A percentile compares a stretch with the other conserved stretches of the same genome.
These are phyloP conservation scores for Copidosoma aretas DNA, from an alignment of 2,888 invertebrate genomes.

Conservation along the genomic window DNA sequence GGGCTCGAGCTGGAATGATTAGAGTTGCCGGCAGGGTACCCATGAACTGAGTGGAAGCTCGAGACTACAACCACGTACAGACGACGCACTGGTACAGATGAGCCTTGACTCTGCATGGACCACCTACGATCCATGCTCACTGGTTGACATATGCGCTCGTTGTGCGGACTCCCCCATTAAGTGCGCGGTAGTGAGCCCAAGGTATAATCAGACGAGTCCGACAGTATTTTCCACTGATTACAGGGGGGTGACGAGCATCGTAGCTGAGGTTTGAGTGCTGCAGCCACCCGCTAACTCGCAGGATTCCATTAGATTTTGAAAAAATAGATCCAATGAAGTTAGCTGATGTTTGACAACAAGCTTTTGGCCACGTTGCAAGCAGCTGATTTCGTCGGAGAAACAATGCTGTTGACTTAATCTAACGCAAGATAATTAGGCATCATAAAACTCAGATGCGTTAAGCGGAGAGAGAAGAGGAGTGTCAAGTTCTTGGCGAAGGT, in stretches of 20 bases:
- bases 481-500: background rate
- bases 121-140: background rate
- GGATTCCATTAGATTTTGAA: background rate
- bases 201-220: background rate
- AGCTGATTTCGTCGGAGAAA: too few relatives aligned
- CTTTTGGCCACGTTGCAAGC: too few relatives aligned
- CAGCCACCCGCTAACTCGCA: background rate
- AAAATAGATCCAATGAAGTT: too few relatives aligned
- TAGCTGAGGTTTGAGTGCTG: background rate
- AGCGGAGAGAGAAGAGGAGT: background rate
- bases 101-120: background rate
- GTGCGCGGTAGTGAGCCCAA: background rate
- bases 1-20: too few relatives aligned
- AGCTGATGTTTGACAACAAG: too few relatives aligned
- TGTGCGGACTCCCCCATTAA: background rate
- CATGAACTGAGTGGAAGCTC: too few relatives aligned
- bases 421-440: background rate
- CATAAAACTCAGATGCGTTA: background rate
- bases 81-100: background rate
- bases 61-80: too few relatives aligned
- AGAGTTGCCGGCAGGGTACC: too few relatives aligned
- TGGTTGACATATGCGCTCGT: background rate
- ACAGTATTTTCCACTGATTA: background rate
- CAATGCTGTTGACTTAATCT: too few relatives aligned
- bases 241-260: background rate